Conservation (phyloP, 1,140 invertebrate species). For the Lithobius niger region DNA sequence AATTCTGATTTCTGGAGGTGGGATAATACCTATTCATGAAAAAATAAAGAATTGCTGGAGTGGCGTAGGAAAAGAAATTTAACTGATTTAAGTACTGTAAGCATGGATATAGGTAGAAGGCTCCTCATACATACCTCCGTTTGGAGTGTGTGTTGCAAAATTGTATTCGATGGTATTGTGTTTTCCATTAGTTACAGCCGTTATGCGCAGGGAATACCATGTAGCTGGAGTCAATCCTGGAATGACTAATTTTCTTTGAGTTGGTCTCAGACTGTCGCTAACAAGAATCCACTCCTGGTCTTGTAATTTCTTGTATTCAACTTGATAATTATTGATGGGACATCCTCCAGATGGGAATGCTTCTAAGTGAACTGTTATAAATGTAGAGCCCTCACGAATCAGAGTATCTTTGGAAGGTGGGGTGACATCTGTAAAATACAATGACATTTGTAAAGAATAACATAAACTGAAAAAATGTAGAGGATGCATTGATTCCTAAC, state of each 20-base stretch:
- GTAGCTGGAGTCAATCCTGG: constrained; percentile 80
- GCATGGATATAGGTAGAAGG: too few species aligned
- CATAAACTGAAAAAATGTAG: too few species aligned
- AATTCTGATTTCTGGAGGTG: too few species aligned
- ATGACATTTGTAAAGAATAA: too few species aligned
- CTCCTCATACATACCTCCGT: constrained; percentile 54
- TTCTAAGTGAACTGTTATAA: constrained; percentile 71
- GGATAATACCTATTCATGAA: too few species aligned
- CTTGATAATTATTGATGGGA: constrained; percentile 87
- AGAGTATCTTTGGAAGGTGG: not conserved
- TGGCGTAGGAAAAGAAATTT: too few species aligned
- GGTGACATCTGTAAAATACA: constrained; percentile 73
- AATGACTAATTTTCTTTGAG: constrained; percentile 69
- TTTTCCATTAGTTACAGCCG: constrained; percentile 88
- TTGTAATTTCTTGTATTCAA: constrained; percentile 77
- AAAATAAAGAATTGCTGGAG: too few species aligned
- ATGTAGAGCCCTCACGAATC: constrained; percentile 6
- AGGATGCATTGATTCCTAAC: too few species aligned
- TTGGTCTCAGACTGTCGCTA: constrained; percentile 78
- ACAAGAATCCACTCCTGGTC: constrained; percentile 76
- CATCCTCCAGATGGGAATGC: constrained; percentile 90
- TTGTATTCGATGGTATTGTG: constrained; percentile 86
- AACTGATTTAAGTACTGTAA: too few species aligned
- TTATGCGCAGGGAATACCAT: constrained; percentile 76
- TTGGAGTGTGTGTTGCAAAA: constrained; percentile 87